Percentiles rank a stretch among this genome's conserved stretches.
phyloP scores from a whole-genome alignment of 1,140 invertebrate genomes.

The Plectrocnemia conspersa region DNA sequence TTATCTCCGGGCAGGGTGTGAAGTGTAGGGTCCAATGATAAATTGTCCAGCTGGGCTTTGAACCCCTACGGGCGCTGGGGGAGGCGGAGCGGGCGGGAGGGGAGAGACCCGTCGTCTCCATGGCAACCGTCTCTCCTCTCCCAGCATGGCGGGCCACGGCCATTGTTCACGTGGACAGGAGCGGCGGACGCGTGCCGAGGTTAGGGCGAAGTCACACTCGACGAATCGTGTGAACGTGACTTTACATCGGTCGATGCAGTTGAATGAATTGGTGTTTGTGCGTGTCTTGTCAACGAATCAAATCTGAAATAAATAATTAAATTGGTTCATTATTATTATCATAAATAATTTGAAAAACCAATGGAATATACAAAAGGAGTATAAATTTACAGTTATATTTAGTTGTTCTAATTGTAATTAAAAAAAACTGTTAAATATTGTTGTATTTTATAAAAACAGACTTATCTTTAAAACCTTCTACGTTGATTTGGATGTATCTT shows the following conservation, averaged over 20 bases:
- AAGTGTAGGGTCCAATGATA: slow-evolving; percentile 8
- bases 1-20: not conserved
- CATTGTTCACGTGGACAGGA: slow-evolving; percentile 19
- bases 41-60: slow-evolving; percentile 15
- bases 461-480: no score
- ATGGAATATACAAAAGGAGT: no score
- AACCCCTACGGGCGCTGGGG: slow-evolving; percentile 3
- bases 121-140: slow-evolving; percentile 18
- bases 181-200: slow-evolving; percentile 7
- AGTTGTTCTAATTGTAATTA: no score
- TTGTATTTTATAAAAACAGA: no score
- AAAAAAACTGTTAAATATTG: no score
- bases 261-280: no score
- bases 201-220: not conserved
- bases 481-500: no score
- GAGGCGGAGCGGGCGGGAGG: slow-evolving; percentile 1
- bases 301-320: no score
- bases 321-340: no score
- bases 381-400: no score
- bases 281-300: no score
- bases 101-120: slow-evolving; percentile 14
- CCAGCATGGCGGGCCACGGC: slow-evolving; percentile 14
- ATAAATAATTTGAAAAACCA: no score
- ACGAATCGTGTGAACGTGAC: slow-evolving; percentile 18
- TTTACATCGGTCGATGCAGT: slow-evolving; percentile 14